These are phyloP conservation scores for Agrochola lota DNA, from an alignment of 2,888 invertebrate genomes.

Conservation along the genomic window DNA sequence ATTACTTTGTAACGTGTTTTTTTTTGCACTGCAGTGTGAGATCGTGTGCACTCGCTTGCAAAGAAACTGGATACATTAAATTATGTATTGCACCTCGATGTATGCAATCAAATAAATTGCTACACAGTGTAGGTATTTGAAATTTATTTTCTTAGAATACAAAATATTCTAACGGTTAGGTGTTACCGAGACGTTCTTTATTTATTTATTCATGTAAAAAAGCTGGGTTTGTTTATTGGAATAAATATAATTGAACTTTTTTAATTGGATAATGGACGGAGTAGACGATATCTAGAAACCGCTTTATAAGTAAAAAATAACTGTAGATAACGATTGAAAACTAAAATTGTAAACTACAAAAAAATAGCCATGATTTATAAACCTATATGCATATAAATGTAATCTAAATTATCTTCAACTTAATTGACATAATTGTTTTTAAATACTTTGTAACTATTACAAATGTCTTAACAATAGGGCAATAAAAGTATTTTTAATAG, in stretches of 20 bases:
- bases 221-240: neutral
- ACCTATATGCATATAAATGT: neutral
- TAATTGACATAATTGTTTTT: constrained; percentile 6
- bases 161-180: constrained; percentile 59
- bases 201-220: constrained; percentile 34
- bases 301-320: neutral
- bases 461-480: constrained; percentile 21
- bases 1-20: constrained; percentile 47
- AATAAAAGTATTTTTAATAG: constrained; percentile 31
- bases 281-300: neutral
- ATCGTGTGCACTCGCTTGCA: constrained; percentile 62
- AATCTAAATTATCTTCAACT: neutral
- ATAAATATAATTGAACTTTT: constrained; percentile 6
- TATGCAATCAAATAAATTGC: constrained; percentile 69
- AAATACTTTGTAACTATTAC: neutral
- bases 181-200: constrained; percentile 27
- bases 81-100: constrained; percentile 67
- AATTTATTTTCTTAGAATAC: constrained; percentile 60
- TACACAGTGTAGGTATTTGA: constrained; percentile 50
- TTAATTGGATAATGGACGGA: constrained; percentile 1
- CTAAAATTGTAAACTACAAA: neutral
- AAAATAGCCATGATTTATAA: neutral
- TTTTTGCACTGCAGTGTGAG: constrained; percentile 51
- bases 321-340: no score
- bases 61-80: constrained; percentile 67